Conservation (phyloP, 2,797 vertebrate species). For the Pelodytes ibericus region DNA sequence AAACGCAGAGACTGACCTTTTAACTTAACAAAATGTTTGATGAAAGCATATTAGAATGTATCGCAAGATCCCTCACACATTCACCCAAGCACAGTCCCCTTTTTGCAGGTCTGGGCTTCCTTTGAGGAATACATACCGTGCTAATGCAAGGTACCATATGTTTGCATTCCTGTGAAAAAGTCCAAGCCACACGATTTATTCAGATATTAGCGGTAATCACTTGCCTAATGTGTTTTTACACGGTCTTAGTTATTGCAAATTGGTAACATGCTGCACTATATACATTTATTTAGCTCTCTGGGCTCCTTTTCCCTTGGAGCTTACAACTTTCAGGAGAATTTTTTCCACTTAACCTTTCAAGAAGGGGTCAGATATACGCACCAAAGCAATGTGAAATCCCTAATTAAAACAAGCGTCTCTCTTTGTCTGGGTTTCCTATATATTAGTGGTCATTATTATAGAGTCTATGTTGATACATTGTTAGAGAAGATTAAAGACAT, state of each 20-base stretch:
- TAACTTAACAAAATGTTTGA: constrained; percentile 33
- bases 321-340: too few species aligned
- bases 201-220: constrained; percentile 44
- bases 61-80: constrained; percentile 14
- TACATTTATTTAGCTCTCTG: too few species aligned
- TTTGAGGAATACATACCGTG: constrained; percentile 40
- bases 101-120: constrained; percentile 15
- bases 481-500: too few species aligned
- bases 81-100: constrained; percentile 16
- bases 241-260: constrained; percentile 46
- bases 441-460: too few species aligned
- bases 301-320: too few species aligned
- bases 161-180: constrained; percentile 37
- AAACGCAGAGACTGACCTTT: too few species aligned
- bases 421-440: too few species aligned
- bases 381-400: too few species aligned
- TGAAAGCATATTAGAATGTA: constrained; percentile 33
- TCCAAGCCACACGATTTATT: constrained; percentile 45
- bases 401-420: too few species aligned
- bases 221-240: constrained; percentile 51
- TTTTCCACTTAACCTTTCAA: too few species aligned
- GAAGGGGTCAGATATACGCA: too few species aligned
- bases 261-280: constrained; percentile 36
- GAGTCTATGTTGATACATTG: too few species aligned
- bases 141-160: constrained; percentile 42